These are phyloP conservation scores for Orthonevra nobilis DNA, from an alignment of 2,888 invertebrate genomes.

Conservation along the genomic window DNA sequence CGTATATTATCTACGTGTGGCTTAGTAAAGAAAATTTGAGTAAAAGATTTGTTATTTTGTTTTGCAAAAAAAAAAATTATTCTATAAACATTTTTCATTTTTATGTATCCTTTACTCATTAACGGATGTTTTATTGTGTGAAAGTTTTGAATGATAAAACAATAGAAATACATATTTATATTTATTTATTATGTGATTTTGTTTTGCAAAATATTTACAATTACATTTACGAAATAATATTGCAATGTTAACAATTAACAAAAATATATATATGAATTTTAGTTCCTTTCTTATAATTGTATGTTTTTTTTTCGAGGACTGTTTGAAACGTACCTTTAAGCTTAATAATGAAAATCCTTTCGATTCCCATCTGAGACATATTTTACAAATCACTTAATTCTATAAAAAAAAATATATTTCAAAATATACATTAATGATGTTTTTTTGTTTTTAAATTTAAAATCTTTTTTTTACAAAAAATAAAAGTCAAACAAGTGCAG, in stretches of 20 bases:
- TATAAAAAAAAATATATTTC: background rate
- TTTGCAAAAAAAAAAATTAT: no score
- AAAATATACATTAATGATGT: background rate
- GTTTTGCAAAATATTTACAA: constrained; percentile 62
- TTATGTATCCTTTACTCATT: background rate
- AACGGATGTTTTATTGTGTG: constrained; percentile 33
- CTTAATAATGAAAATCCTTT: no score
- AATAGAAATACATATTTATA: constrained; percentile 57
- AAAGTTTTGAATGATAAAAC: constrained; percentile 47
- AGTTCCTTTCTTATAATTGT: constrained; percentile 6
- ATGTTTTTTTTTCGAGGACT: constrained; percentile 3
- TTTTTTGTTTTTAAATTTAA: no score
- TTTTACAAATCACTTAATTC: no score
- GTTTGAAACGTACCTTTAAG: constrained; percentile 23
- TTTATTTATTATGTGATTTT: constrained; percentile 51
- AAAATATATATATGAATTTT: constrained; percentile 35
- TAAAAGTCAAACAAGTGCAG: no score
- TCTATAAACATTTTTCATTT: no score
- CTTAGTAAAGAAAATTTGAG: constrained; percentile 18
- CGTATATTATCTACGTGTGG: constrained; percentile 14
- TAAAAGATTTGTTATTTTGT: constrained; percentile 36
- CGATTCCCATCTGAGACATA: background rate
- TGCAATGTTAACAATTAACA: constrained; percentile 65
- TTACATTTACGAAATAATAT: constrained; percentile 69
- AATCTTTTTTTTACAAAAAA: no score